Conservation (phyloP, 2,113 vertebrate genomes). For the Capreolus pygargus region DNA sequence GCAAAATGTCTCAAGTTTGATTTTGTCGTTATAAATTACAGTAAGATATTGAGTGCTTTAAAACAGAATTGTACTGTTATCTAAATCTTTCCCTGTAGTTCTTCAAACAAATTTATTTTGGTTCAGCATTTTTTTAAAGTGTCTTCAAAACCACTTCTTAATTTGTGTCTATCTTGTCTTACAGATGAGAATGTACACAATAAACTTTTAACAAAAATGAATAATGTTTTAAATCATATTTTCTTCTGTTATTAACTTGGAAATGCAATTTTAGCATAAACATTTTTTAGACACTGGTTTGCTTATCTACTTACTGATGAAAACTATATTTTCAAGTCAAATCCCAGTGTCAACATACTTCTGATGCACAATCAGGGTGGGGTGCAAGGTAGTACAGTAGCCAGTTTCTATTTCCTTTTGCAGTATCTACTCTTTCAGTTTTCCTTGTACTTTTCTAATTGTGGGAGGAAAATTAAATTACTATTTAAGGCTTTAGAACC, state of each 20-base stretch:
- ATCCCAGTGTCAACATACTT: background rate
- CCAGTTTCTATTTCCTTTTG: background rate
- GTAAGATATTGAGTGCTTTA: slow-evolving; percentile 14
- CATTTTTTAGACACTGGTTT: background rate
- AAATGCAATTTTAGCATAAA: background rate
- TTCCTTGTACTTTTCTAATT: background rate
- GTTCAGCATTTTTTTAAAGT: background rate
- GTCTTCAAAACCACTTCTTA: background rate
- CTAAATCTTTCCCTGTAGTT: background rate
- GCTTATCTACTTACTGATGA: background rate
- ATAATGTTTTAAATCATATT: background rate
- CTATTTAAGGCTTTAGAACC: background rate
- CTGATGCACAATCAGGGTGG: background rate
- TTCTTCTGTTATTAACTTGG: background rate
- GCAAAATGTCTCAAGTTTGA: background rate
- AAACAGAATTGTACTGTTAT: slow-evolving; percentile 8
- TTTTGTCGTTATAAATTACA: background rate
- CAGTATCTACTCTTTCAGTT: background rate
- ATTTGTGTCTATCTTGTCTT: background rate
- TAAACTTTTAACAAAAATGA: background rate
- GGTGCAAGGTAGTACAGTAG: background rate
- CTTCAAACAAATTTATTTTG: slow-evolving; percentile 56
- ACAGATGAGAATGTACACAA: background rate
- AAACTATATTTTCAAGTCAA: background rate
- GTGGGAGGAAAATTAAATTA: background rate